Evolutionary conservation across 2,888 invertebrate species (phyloP).

Genomic region (Erannis defoliaria): DNA sequence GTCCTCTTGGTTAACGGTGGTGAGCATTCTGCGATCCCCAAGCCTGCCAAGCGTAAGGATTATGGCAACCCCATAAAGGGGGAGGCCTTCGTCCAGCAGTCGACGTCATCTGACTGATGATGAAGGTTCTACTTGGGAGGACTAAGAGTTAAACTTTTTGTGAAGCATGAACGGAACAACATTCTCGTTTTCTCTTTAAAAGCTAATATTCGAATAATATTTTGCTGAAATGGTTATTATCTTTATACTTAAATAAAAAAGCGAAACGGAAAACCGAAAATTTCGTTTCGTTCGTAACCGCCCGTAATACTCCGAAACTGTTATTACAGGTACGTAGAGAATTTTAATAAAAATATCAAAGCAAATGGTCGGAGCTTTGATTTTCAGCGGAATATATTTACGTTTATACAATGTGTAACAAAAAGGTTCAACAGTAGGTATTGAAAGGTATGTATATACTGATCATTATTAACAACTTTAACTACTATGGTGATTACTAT

Average conservation of each 20-base stretch:
- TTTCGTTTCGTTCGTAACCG: slow-evolving; percentile 8
- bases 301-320: slow-evolving; percentile 21
- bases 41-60: too few species aligned
- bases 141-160: background rate
- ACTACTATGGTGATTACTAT: too few species aligned
- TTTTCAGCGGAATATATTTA: slow-evolving; percentile 11
- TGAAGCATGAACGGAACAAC: background rate
- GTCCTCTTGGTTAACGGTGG: too few species aligned
- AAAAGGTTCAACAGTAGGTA: too few species aligned
- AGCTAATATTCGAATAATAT: slow-evolving; percentile 18
- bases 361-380: background rate
- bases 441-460: too few species aligned
- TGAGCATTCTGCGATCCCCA: too few species aligned
- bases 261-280: slow-evolving; percentile 16
- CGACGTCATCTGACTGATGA: too few species aligned
- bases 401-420: background rate
- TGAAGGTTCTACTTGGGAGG: background rate
- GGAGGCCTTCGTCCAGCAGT: too few species aligned
- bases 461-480: too few species aligned
- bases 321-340: slow-evolving; percentile 25
- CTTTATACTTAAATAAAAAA: slow-evolving; percentile 19
- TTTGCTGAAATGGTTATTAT: slow-evolving; percentile 20
- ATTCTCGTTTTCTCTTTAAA: slow-evolving; percentile 6
- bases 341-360: slow-evolving; percentile 22
- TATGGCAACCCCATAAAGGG: too few species aligned